Evolutionary conservation across 2,113 vertebrate genomes (phyloP).

Genomic region (Rafetus swinhoei): DNA sequence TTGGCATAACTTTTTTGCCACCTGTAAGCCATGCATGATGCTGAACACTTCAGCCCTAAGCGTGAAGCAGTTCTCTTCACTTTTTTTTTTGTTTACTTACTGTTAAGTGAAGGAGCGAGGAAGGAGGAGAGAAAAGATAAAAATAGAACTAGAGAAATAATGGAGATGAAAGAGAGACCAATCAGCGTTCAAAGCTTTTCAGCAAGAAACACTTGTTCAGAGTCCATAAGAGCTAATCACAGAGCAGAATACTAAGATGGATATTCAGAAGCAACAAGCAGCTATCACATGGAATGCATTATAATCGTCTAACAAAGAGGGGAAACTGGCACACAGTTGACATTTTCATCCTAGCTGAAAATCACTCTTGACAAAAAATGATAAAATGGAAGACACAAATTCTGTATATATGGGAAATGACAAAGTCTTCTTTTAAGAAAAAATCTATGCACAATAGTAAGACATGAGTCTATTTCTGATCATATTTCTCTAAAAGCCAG

Average conservation of each 20-base stretch:
- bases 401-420: background rate
- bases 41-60: background rate
- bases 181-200: background rate
- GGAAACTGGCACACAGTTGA: background rate
- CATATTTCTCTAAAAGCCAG: background rate
- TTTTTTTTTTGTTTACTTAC: too few relatives aligned
- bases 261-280: background rate
- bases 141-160: background rate
- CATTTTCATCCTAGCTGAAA: background rate
- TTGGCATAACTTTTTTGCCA: background rate
- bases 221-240: background rate
- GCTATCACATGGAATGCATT: background rate
- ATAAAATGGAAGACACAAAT: constrained; percentile 27
- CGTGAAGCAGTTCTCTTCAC: background rate
- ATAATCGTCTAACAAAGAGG: background rate
- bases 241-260: background rate
- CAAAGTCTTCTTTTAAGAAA: background rate
- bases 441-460: background rate
- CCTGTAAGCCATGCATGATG: background rate
- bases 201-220: background rate
- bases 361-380: background rate
- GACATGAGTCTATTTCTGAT: background rate
- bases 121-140: background rate
- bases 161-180: background rate
- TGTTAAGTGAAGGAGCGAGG: background rate